These are phyloP conservation scores for Notiomystis cincta DNA, from an alignment of 2,113 vertebrate species.

Conservation along the genomic window DNA sequence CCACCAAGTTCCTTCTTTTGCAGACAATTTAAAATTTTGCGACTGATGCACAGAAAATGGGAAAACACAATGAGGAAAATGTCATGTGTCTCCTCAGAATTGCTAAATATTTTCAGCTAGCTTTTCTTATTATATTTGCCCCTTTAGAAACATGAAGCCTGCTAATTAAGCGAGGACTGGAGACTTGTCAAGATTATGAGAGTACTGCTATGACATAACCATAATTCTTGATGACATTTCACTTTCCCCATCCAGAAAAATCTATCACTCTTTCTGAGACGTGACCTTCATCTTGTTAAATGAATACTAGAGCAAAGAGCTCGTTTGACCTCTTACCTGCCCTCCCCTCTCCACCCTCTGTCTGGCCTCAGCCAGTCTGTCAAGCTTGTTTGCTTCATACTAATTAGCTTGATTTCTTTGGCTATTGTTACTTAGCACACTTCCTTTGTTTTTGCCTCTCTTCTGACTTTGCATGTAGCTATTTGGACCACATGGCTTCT, in stretches of 20 bases:
- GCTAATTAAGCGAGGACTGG: conserved; percentile 46
- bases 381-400: conserved; percentile 20
- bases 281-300: conserved; percentile 65
- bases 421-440: neutral
- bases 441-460: neutral
- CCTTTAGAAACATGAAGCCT: conserved; percentile 17
- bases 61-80: conserved; percentile 10
- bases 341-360: neutral
- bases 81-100: neutral
- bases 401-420: conserved; percentile 41
- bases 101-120: neutral
- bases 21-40: conserved; percentile 29
- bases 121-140: conserved; percentile 11
- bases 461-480: neutral
- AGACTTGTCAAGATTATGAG: conserved; percentile 53
- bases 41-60: neutral
- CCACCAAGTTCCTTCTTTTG: conserved; percentile 1
- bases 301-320: conserved; percentile 49
- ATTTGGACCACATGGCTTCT: neutral
- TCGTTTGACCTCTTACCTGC: conserved; percentile 45
- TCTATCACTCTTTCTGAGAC: conserved; percentile 55
- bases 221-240: conserved; percentile 63
- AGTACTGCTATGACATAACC: conserved; percentile 19
- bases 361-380: neutral
- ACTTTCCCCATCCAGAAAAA: conserved; percentile 57